These are phyloP conservation scores for Anarrhichthys ocellatus DNA, from an alignment of 2,113 vertebrate genomes.

Conservation along the genomic window DNA sequence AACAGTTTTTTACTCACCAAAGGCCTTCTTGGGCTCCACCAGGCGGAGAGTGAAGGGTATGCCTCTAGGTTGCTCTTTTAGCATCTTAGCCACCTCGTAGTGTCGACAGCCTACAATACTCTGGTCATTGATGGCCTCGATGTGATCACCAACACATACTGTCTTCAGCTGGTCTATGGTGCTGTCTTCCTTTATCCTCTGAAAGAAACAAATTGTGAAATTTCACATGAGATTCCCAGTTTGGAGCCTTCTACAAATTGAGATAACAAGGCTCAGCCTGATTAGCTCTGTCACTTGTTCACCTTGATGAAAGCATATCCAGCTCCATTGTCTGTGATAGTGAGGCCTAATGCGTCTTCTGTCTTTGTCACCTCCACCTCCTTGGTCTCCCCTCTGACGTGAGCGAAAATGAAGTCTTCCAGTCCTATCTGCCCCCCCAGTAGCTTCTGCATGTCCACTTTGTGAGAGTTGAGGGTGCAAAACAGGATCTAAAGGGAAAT, in stretches of 20 bases:
- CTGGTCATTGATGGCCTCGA: constrained; percentile 97
- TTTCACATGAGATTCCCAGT: not conserved
- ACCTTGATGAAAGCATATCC: constrained; percentile 99
- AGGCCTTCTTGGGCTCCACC: constrained; percentile 94
- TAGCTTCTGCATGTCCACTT: constrained; percentile 98
- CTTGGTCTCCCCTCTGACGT: constrained; percentile 93
- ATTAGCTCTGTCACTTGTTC: not conserved
- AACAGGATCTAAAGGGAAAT: constrained; percentile 90
- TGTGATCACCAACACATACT: constrained; percentile 95
- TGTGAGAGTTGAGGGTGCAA: constrained; percentile 97
- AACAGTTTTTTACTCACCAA: constrained; percentile 85
- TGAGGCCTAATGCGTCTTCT: constrained; percentile 94
- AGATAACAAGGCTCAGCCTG: not conserved
- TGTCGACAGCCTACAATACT: constrained; percentile 98
- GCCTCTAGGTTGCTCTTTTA: constrained; percentile 92
- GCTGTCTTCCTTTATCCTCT: constrained; percentile 97
- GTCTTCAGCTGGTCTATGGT: constrained; percentile 90
- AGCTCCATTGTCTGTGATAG: constrained; percentile 96
- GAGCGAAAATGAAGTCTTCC: constrained; percentile 98
- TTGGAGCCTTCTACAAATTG: not conserved
- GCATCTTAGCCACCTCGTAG: constrained; percentile 97
- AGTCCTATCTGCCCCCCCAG: constrained; percentile 96
- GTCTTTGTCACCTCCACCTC: constrained; percentile 97
- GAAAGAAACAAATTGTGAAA: not conserved
- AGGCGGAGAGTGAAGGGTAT: constrained; percentile 93